Percentiles rank a stretch among this genome's conserved stretches.
These are phyloP conservation scores for Thalpophila matura DNA, from an alignment of 2,888 invertebrate genomes.

Conservation along the genomic window DNA sequence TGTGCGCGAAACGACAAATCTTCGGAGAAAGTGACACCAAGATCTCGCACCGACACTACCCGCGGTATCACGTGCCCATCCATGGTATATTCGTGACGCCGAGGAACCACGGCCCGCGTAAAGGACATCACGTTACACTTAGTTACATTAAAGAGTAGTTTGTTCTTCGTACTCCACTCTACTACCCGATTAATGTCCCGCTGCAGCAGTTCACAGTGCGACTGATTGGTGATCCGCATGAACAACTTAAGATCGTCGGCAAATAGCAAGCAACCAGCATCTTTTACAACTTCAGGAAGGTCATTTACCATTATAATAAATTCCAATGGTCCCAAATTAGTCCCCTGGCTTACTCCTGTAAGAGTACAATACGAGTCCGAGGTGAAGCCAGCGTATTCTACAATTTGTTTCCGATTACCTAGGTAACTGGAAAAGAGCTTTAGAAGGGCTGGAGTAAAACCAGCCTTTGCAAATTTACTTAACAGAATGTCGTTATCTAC, in stretches of 20 bases:
- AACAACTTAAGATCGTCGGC: not conserved
- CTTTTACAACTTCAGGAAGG: not conserved
- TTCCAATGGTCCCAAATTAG: not conserved
- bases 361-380: not conserved
- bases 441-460: conserved; percentile 20
- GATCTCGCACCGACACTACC: not conserved
- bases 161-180: not conserved
- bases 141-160: not conserved
- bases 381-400: not conserved
- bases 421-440: not conserved
- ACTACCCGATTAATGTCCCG: not conserved
- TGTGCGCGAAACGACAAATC: too few species aligned
- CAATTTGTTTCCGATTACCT: not conserved
- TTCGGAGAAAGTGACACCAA: too few species aligned
- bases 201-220: not conserved
- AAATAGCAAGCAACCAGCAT: not conserved
- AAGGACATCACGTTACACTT: not conserved
- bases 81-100: not conserved
- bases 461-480: conserved; percentile 17
- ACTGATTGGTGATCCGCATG: not conserved
- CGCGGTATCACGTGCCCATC: not conserved
- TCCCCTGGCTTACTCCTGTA: not conserved
- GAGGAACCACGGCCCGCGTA: not conserved
- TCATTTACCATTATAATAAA: not conserved
- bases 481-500: conserved; percentile 35